Evolutionary conservation across 2,113 vertebrate genomes (phyloP).

Genomic region (Microcebus murinus): DNA sequence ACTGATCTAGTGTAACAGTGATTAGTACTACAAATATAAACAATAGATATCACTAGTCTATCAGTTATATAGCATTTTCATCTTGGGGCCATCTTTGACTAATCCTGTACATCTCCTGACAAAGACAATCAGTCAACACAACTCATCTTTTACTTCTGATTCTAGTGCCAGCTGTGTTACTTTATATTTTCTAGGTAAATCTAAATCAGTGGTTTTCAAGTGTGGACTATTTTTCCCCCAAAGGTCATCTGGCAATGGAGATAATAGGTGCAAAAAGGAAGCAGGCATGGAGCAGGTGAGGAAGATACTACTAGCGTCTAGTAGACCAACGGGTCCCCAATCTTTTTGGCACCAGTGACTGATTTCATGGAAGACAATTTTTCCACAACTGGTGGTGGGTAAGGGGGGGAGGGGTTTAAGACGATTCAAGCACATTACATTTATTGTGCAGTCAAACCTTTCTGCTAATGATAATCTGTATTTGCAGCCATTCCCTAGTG

Average conservation of each 20-base stretch:
- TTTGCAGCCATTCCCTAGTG: too few relatives aligned
- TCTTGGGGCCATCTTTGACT: not conserved
- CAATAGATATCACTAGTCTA: not conserved
- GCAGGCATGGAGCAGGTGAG: not conserved
- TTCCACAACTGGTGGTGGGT: too few relatives aligned
- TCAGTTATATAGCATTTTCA: not conserved
- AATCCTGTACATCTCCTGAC: not conserved
- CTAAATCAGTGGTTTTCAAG: not conserved
- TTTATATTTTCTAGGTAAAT: not conserved
- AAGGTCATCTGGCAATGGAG: not conserved
- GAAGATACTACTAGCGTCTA: not conserved
- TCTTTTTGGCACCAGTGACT: too few relatives aligned
- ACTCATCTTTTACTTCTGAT: not conserved
- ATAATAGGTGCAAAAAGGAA: not conserved
- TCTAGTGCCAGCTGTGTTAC: not conserved
- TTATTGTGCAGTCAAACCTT: too few relatives aligned
- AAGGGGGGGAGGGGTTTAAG: too few relatives aligned
- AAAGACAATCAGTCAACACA: not conserved
- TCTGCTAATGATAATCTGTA: too few relatives aligned
- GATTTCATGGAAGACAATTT: too few relatives aligned
- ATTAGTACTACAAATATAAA: constrained; percentile 33
- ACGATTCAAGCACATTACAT: too few relatives aligned
- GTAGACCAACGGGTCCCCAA: not conserved
- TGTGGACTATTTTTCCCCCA: not conserved
- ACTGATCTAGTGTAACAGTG: not conserved